Evolutionary conservation across 1,140 invertebrate genomes (phyloP), one percentile per base, ranked within the genome.

Genomic region (Luehdorfia chinensis): DNA sequence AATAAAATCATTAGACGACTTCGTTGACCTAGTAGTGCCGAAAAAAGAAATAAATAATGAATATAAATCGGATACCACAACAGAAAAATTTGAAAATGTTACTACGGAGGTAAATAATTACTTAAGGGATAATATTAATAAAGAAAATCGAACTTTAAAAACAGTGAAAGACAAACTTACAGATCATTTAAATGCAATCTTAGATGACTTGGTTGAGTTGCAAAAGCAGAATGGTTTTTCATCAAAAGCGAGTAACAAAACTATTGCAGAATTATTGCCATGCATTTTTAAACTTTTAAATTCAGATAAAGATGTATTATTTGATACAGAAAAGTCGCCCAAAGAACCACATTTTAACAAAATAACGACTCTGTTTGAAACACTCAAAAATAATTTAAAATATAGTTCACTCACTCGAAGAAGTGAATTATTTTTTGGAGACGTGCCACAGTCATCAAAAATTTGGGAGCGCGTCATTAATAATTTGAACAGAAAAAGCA

Each of bases 201-300:
- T 83, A 18, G 61, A 78, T 28, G 78, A 81, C 47, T 48, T 85
- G 30, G 33, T 66, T n/a, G 70, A 77, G 31, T 39, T 85, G 33
- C 70, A 85, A 50, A 68, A 54, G 16, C 62, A 55, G 27, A 51
- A 59, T 31, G 66, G 67, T 2, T 37, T 54, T 14, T 44, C 44
- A 16, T 21, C 47, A 3, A 60, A 59, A 45, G 59, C 44, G 14
- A 59, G 72, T 13, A 50, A 75, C 13, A 66, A 70, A 21, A 3
- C 19, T 23, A 61, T 85, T 31, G 47, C 54, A 2, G 68, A 83
- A 32, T 61, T 56, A 0, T 41, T 85, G 23, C 81, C 81, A 15
- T 85, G 81, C 41, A 68, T 85, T 27, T 74, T 67, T 47, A 75
- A 76, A 46, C 55, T 77, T 16, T 50, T 85, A 7, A 75, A 74